A percentile compares a stretch with the other conserved stretches of the same genome.
Evolutionary conservation across 92 coral and sea anemone genomes (phyloP).

Genomic region (Parazoanthus swiftii): DNA sequence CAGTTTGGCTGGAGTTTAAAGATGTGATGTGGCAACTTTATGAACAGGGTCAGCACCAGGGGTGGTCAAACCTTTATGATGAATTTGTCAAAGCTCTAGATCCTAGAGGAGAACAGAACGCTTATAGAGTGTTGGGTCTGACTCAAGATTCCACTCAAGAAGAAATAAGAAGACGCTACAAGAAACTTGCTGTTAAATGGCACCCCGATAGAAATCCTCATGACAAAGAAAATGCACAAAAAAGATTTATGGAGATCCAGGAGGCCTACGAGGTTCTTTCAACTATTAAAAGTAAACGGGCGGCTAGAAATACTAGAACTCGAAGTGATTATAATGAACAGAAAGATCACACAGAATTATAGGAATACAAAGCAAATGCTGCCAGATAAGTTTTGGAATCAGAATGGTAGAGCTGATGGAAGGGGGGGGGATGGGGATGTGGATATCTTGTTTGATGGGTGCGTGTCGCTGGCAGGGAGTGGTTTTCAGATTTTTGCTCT

Average conservation of each 20-base stretch:
- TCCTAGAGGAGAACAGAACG: conserved; percentile 99
- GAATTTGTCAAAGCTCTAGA: conserved; percentile 95
- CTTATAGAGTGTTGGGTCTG: conserved; percentile 82
- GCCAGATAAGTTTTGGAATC: neutral
- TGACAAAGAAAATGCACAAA: conserved; percentile 82
- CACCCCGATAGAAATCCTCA: conserved; percentile 84
- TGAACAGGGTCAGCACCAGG: conserved; percentile 87
- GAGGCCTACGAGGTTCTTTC: conserved; percentile 97
- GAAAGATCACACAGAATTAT: conserved; percentile 70
- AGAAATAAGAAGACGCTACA: conserved; percentile 88
- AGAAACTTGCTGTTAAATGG: conserved; percentile 90
- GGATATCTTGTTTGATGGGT: neutral
- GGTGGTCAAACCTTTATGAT: conserved; percentile 97
- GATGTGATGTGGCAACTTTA: conserved; percentile 87
- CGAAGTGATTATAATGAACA: conserved; percentile 59
- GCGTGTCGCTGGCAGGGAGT: neutral
- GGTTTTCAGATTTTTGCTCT: too few species aligned
- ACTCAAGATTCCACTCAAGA: conserved; percentile 83
- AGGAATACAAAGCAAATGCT: neutral
- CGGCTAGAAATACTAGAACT: conserved; percentile 72
- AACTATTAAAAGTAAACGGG: conserved; percentile 72
- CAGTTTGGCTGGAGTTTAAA: conserved; percentile 96
- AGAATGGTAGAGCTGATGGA: neutral
- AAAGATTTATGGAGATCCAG: conserved; percentile 92
- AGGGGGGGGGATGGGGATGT: neutral